A percentile compares a stretch with the other conserved stretches of the same genome.
phyloP scores from a whole-genome alignment of 2,888 invertebrate species.

The Hesperia comma region DNA sequence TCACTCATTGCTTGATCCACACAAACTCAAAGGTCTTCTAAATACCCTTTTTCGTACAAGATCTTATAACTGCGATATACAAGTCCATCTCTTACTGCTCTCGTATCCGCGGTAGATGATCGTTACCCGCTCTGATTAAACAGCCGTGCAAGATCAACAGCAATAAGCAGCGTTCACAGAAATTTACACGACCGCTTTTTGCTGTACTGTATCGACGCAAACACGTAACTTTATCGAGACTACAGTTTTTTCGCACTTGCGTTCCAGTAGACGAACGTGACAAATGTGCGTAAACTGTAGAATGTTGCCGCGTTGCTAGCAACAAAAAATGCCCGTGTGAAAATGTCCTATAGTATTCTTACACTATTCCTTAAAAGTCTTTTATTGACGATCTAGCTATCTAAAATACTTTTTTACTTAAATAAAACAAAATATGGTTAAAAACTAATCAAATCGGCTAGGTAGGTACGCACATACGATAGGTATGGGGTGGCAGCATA shows the following conservation, averaged over 20 bases:
- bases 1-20: too few relatives aligned
- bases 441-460: too few relatives aligned
- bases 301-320: not conserved
- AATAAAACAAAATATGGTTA: too few relatives aligned
- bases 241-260: conserved; percentile 22
- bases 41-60: too few relatives aligned
- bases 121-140: not conserved
- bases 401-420: too few relatives aligned
- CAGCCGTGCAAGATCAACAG: conserved; percentile 1
- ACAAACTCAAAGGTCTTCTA: too few relatives aligned
- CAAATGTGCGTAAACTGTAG: conserved; percentile 7
- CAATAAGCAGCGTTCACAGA: conserved; percentile 11
- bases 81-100: too few relatives aligned
- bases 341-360: conserved; percentile 13
- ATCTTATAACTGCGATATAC: too few relatives aligned
- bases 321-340: conserved; percentile 23
- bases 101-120: not conserved
- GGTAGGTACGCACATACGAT: too few relatives aligned
- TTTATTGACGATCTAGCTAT: too few relatives aligned
- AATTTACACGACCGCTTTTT: conserved; percentile 16
- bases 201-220: conserved; percentile 1
- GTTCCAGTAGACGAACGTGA: conserved; percentile 18
- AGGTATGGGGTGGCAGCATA: too few relatives aligned
- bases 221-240: conserved; percentile 24
- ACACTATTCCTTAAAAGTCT: not conserved